Percentiles rank a stretch among this genome's conserved stretches.
These are phyloP conservation scores for Myathropa florea DNA, from an alignment of 2,888 invertebrate genomes.

Conservation along the genomic window DNA sequence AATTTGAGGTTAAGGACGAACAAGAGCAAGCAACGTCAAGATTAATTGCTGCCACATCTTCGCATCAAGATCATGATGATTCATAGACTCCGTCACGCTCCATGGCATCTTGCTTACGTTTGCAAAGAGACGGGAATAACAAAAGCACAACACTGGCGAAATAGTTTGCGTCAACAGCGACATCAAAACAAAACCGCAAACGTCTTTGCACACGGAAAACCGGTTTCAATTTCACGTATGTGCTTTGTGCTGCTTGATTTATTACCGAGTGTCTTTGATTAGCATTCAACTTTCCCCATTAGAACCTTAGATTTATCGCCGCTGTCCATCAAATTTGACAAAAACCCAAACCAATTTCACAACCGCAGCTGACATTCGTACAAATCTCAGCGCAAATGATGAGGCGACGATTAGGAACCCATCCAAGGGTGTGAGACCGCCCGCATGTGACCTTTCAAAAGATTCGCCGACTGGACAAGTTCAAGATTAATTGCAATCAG, in stretches of 20 bases:
- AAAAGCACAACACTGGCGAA: too few relatives aligned
- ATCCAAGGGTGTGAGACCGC: neutral
- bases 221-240: constrained; percentile 10
- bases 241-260: neutral
- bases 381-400: neutral
- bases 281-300: neutral
- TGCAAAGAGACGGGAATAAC: too few relatives aligned
- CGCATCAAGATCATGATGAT: neutral
- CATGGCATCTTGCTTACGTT: too few relatives aligned
- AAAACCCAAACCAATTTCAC: neutral
- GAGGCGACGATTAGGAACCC: neutral
- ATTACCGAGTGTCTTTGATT: neutral
- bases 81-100: neutral
- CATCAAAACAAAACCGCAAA: constrained; percentile 13
- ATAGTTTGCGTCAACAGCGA: too few relatives aligned
- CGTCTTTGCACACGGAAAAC: neutral
- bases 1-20: too few relatives aligned
- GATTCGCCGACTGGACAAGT: neutral
- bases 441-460: neutral
- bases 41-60: neutral
- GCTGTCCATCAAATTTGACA: neutral
- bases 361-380: neutral
- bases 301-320: neutral
- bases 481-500: constrained; percentile 21
- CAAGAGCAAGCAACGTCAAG: too few relatives aligned